Conservation (phyloP, 2,113 vertebrate species). For the Perognathus longimembris region DNA sequence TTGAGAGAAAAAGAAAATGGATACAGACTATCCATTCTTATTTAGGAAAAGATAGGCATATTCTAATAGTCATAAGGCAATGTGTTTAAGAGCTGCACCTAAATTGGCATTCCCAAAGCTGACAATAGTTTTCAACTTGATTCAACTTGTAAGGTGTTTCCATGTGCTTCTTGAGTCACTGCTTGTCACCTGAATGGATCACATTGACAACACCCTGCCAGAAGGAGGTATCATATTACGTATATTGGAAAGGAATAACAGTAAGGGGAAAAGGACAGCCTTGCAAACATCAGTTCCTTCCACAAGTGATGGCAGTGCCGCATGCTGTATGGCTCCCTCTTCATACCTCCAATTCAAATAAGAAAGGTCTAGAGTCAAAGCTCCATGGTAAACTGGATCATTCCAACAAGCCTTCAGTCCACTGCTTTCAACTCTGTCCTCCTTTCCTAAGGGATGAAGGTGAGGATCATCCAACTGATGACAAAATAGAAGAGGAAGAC, state of each 20-base stretch:
- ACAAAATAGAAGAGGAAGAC: slow-evolving; percentile 99
- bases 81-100: slow-evolving; percentile 75
- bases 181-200: slow-evolving; percentile 22
- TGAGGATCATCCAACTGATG: slow-evolving; percentile 98
- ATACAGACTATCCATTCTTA: slow-evolving; percentile 7
- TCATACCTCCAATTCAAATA: slow-evolving; percentile 74
- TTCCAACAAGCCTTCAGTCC: slow-evolving; percentile 70
- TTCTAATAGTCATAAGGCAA: slow-evolving; percentile 80
- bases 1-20: slow-evolving; percentile 39
- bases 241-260: slow-evolving; percentile 63
- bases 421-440: not conserved
- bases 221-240: slow-evolving; percentile 21
- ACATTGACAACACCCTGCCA: slow-evolving; percentile 29
- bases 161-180: slow-evolving; percentile 31
- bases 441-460: slow-evolving; percentile 87
- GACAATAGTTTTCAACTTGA: slow-evolving; percentile 57
- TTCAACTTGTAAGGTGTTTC: slow-evolving; percentile 15
- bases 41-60: slow-evolving; percentile 54
- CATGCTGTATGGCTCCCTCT: slow-evolving; percentile 75
- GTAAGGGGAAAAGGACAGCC: slow-evolving; percentile 61
- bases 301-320: slow-evolving; percentile 45
- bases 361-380: slow-evolving; percentile 78
- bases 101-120: slow-evolving; percentile 67
- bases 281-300: slow-evolving; percentile 69
- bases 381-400: slow-evolving; percentile 53